A percentile compares a stretch with the other conserved stretches of the same genome.
Evolutionary conservation across 1,140 invertebrate species (phyloP).

Genomic region (Drosophila insularis): DNA sequence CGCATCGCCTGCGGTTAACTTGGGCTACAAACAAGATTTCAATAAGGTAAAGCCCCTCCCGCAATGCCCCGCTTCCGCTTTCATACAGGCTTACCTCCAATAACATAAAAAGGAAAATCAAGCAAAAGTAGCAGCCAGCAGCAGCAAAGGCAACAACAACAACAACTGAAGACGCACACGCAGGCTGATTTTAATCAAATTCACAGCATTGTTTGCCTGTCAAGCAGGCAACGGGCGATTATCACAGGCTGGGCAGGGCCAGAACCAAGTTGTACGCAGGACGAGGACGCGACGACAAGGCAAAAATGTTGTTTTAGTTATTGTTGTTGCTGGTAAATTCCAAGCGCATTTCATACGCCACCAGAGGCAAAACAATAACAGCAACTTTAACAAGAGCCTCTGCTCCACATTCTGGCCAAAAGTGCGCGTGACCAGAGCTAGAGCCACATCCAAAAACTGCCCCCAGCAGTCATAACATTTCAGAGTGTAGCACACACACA

Average conservation of each 20-base stretch:
- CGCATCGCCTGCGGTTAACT: slow-evolving; percentile 54
- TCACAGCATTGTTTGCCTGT: slow-evolving; percentile 82
- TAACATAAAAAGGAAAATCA: slow-evolving; percentile 50
- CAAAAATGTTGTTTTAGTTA: slow-evolving; percentile 43
- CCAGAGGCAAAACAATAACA: slow-evolving; percentile 66
- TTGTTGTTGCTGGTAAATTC: slow-evolving; percentile 65
- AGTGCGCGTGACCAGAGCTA: slow-evolving; percentile 67
- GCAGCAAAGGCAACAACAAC: slow-evolving; percentile 43
- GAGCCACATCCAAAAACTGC: slow-evolving; percentile 9
- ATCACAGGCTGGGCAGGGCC: slow-evolving; percentile 50
- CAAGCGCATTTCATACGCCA: slow-evolving; percentile 78
- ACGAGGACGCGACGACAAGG: slow-evolving; percentile 53
- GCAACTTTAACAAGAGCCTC: slow-evolving; percentile 47
- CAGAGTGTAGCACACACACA: slow-evolving; percentile 19
- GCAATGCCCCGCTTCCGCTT: slow-evolving; percentile 13
- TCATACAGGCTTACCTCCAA: slow-evolving; percentile 35
- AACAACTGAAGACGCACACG: slow-evolving; percentile 66
- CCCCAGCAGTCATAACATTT: slow-evolving; percentile 29
- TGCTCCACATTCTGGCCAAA: slow-evolving; percentile 58
- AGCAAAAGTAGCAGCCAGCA: slow-evolving; percentile 52
- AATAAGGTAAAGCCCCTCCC: slow-evolving; percentile 42
- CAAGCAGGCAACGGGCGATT: slow-evolving; percentile 71
- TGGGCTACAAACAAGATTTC: slow-evolving; percentile 60
- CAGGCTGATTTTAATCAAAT: slow-evolving; percentile 81
- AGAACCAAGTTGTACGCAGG: not conserved